These are phyloP conservation scores for Cherax destructor DNA, from an alignment of 1,140 invertebrate species.

Conservation along the genomic window DNA sequence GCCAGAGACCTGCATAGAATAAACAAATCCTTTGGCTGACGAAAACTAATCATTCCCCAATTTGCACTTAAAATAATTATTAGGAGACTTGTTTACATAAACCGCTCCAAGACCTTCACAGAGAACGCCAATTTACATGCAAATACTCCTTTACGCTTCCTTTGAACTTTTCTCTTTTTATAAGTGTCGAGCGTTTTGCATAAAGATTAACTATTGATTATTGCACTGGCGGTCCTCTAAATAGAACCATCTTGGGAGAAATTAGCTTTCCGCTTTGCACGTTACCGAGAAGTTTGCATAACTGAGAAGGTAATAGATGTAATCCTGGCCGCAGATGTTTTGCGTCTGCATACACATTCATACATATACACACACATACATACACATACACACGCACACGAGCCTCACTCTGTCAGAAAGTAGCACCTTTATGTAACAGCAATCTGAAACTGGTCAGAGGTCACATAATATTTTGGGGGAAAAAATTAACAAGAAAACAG, in stretches of 20 bases:
- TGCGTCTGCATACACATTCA: too few relatives aligned
- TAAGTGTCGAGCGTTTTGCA: constrained; percentile 8
- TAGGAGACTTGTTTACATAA: constrained; percentile 11
- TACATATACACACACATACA: too few relatives aligned
- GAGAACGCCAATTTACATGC: constrained; percentile 6
- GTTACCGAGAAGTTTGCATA: neutral
- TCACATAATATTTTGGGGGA: too few relatives aligned
- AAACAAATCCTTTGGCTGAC: constrained; percentile 2
- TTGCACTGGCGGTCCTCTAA: neutral
- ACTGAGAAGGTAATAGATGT: too few relatives aligned
- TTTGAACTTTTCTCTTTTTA: constrained; percentile 6
- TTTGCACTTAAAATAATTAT: constrained; percentile 15
- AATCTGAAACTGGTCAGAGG: too few relatives aligned
- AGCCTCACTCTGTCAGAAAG: too few relatives aligned
- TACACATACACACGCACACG: too few relatives aligned
- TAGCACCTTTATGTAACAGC: too few relatives aligned
- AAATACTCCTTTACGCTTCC: constrained; percentile 13
- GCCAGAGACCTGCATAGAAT: neutral
- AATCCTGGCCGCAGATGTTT: too few relatives aligned
- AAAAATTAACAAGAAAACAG: too few relatives aligned
- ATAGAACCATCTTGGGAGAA: neutral
- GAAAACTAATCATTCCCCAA: constrained; percentile 13
- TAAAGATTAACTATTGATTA: constrained; percentile 18
- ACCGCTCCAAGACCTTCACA: neutral
- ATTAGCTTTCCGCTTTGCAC: neutral